phyloP scores from a whole-genome alignment of 1,140 invertebrate species.

The Sitodiplosis mosellana region DNA sequence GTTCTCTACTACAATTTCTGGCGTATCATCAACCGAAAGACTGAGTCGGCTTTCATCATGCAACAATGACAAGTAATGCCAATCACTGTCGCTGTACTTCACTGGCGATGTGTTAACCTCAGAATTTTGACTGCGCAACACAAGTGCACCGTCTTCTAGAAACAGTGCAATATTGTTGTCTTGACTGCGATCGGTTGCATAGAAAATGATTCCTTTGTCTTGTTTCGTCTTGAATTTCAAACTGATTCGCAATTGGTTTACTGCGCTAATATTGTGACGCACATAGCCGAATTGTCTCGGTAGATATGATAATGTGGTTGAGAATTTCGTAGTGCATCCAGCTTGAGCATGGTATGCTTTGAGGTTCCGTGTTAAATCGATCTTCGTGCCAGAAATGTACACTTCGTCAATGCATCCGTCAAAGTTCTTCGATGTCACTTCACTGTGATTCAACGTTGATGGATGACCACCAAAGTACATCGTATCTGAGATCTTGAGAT shows the following conservation, averaged over 20 bases:
- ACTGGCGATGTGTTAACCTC: conserved; percentile 35
- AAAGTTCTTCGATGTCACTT: conserved; percentile 57
- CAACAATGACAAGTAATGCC: conserved; percentile 81
- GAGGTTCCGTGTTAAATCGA: conserved; percentile 60
- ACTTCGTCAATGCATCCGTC: conserved; percentile 87
- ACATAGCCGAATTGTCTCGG: conserved; percentile 42
- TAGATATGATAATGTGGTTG: conserved; percentile 19
- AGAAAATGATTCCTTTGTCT: conserved; percentile 59
- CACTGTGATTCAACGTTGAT: conserved; percentile 37
- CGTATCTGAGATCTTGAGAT: conserved; percentile 36
- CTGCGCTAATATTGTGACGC: conserved; percentile 34
- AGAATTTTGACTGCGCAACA: conserved; percentile 46
- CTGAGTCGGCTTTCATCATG: conserved; percentile 40
- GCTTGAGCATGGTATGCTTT: conserved; percentile 62
- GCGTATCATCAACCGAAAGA: conserved; percentile 67
- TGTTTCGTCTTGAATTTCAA: conserved; percentile 76
- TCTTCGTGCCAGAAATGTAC: conserved; percentile 45
- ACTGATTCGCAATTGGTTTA: conserved; percentile 51
- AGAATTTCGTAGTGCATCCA: conserved; percentile 58
- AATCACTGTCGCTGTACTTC: conserved; percentile 70
- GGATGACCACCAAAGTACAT: conserved; percentile 85
- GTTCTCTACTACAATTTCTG: conserved; percentile 24
- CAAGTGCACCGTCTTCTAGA: conserved; percentile 45
- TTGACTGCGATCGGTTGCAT: conserved; percentile 43
- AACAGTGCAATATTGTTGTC: conserved; percentile 43